Evolutionary conservation across 2,888 invertebrate species (phyloP).

Genomic region (Diadegma fenestrale): DNA sequence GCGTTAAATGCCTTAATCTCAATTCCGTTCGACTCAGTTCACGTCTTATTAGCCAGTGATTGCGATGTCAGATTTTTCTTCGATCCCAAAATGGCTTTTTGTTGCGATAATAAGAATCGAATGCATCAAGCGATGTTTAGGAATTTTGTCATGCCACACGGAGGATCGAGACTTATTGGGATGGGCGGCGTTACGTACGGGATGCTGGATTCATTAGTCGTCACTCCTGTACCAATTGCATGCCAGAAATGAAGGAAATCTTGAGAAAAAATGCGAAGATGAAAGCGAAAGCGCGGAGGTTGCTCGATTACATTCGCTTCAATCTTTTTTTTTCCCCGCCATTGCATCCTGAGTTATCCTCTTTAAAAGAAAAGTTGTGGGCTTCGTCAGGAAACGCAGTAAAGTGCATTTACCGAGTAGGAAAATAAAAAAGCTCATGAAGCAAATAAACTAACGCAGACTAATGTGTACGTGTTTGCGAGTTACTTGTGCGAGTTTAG

Average conservation of each 20-base stretch:
- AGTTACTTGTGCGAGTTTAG: conserved; percentile 5
- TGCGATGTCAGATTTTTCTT: background rate
- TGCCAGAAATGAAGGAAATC: background rate
- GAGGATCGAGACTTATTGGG: background rate
- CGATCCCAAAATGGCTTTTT: background rate
- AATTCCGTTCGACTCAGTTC: background rate
- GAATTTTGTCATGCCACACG: background rate
- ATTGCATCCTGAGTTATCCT: background rate
- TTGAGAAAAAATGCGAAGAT: background rate
- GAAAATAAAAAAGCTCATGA: background rate
- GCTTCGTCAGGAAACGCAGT: background rate
- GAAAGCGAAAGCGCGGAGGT: background rate
- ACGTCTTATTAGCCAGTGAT: background rate
- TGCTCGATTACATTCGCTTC: background rate
- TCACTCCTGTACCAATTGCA: background rate
- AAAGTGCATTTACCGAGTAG: background rate
- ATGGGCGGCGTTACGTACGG: no score
- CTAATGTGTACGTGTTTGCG: background rate
- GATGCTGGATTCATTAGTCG: background rate
- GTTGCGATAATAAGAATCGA: background rate
- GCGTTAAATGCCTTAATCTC: conserved; percentile 19
- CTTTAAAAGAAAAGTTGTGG: conserved; percentile 15
- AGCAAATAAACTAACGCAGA: conserved; percentile 4
- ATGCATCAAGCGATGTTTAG: background rate
- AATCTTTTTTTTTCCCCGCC: background rate